Conservation (phyloP, 1,140 invertebrate species). For the Aphelenchoides fujianensis region DNA sequence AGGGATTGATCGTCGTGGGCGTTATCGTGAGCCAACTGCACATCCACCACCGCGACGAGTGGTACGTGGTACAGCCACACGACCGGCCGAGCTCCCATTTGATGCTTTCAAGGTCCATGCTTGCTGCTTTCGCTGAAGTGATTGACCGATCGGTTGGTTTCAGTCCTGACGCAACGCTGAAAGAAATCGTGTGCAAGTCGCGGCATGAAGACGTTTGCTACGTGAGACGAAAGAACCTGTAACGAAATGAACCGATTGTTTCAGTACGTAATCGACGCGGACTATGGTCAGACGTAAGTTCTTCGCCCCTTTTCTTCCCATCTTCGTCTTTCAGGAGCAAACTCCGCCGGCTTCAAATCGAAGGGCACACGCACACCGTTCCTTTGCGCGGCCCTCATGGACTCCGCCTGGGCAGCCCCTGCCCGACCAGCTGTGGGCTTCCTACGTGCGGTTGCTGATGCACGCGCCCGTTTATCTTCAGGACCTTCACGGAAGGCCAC, state of each 20-base stretch:
- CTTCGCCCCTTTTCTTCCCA: not conserved
- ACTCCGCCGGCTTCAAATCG: conserved; percentile 8
- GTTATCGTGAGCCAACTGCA: not conserved
- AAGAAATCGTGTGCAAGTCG: conserved; percentile 12
- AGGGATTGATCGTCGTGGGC: not conserved
- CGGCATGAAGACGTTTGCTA: conserved; percentile 1
- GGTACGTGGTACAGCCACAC: not conserved
- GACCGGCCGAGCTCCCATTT: not conserved
- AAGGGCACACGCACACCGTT: not conserved
- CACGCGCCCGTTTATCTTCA: not conserved
- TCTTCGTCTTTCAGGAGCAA: not conserved
- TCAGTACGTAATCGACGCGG: not conserved
- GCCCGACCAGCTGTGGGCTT: not conserved
- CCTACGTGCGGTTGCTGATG: not conserved
- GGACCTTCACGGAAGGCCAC: not conserved
- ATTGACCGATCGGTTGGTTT: too few relatives aligned
- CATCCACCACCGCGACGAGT: not conserved
- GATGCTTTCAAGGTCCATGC: not conserved
- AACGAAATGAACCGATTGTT: too few relatives aligned
- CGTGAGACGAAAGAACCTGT: too few relatives aligned
- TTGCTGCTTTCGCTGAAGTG: too few relatives aligned
- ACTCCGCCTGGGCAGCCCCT: not conserved
- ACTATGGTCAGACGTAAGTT: not conserved
- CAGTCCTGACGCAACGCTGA: not conserved
- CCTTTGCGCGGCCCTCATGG: not conserved